Conservation (phyloP, 2,797 vertebrate species). For the Otolemur crassicaudatus region DNA sequence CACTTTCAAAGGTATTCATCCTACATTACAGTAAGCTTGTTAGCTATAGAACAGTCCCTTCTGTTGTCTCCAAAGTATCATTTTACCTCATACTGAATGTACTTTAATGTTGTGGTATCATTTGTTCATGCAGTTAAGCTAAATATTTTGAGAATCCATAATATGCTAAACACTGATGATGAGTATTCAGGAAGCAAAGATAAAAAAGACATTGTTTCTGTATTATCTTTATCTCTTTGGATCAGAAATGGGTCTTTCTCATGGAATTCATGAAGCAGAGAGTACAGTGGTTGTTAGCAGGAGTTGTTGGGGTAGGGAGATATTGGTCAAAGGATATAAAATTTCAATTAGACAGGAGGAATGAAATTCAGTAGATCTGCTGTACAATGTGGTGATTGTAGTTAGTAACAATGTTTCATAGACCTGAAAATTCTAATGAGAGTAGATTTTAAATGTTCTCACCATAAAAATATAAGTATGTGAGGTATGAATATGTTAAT, state of each 20-base stretch:
- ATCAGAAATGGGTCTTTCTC: constrained; percentile 20
- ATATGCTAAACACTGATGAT: neutral
- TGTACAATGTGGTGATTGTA: neutral
- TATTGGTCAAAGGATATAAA: neutral
- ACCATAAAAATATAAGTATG: neutral
- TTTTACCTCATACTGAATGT: neutral
- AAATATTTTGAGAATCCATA: constrained; percentile 23
- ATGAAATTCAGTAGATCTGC: neutral
- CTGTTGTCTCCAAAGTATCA: neutral
- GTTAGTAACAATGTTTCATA: neutral
- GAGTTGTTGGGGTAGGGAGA: neutral
- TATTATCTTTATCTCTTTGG: neutral
- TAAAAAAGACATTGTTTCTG: neutral
- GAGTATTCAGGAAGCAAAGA: constrained; percentile 44
- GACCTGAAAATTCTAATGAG: neutral
- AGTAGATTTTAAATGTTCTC: neutral
- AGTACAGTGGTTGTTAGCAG: neutral
- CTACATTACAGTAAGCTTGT: neutral
- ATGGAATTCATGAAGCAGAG: neutral
- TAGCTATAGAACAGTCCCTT: neutral
- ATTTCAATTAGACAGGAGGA: neutral
- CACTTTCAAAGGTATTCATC: neutral
- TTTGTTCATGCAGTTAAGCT: constrained; percentile 3
- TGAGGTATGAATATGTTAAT: neutral
- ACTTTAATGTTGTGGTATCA: neutral